These are phyloP conservation scores for Tanaodytes sp. DNA, from an alignment of 2,888 invertebrate species.

Conservation along the genomic window DNA sequence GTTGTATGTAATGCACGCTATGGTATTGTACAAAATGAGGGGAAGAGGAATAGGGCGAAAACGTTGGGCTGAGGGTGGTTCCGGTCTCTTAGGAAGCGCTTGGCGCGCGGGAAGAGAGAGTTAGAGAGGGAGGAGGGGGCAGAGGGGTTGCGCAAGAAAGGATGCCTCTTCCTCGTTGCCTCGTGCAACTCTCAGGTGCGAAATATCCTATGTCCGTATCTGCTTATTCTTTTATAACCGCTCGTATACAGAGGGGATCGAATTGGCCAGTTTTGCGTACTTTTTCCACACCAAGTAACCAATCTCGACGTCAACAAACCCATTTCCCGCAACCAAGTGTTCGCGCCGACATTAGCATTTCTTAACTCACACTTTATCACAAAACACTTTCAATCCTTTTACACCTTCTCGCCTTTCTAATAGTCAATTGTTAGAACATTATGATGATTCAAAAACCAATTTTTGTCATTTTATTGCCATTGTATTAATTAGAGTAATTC, in stretches of 20 bases:
- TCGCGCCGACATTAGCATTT: slow-evolving; percentile 5
- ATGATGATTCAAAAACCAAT: too few relatives aligned
- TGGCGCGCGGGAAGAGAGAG: too few relatives aligned
- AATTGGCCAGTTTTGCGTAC: slow-evolving; percentile 29
- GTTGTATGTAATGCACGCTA: slow-evolving; percentile 69
- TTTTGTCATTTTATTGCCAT: too few relatives aligned
- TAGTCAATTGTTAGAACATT: too few relatives aligned
- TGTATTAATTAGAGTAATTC: too few relatives aligned
- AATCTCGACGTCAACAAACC: slow-evolving; percentile 24
- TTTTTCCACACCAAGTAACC: slow-evolving; percentile 21
- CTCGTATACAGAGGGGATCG: slow-evolving; percentile 27
- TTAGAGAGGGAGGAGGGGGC: too few relatives aligned
- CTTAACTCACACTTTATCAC: neutral
- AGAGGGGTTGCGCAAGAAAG: slow-evolving; percentile 36
- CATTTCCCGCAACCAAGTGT: neutral
- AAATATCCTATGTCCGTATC: slow-evolving; percentile 55
- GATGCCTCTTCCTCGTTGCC: slow-evolving; percentile 40
- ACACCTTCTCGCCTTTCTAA: too few relatives aligned
- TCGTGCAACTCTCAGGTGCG: slow-evolving; percentile 59
- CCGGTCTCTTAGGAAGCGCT: slow-evolving; percentile 43
- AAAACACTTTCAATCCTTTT: too few relatives aligned
- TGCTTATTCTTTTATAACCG: slow-evolving; percentile 64
- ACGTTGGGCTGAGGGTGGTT: slow-evolving; percentile 57
- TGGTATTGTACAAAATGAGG: slow-evolving; percentile 64
- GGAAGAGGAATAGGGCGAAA: slow-evolving; percentile 55